These are phyloP conservation scores for Bradysia coprophila DNA, from an alignment of 1,140 invertebrate species.

Conservation along the genomic window DNA sequence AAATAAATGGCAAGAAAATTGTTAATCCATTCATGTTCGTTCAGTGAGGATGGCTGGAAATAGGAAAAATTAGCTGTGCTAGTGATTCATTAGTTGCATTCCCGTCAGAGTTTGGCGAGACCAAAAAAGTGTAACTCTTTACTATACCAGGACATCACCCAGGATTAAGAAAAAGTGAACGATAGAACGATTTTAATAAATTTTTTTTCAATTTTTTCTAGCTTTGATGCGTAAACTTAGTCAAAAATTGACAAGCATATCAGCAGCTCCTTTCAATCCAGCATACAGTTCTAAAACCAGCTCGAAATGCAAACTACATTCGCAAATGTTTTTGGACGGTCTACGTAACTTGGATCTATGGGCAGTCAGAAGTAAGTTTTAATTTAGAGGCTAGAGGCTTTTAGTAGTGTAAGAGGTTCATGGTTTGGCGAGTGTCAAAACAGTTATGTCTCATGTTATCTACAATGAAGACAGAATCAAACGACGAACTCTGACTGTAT, in stretches of 20 bases:
- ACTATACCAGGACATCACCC: no score
- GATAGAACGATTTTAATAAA: no score
- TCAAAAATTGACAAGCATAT: slow-evolving; percentile 11
- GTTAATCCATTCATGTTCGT: no score
- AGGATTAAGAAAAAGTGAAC: no score
- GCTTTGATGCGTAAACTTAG: slow-evolving; percentile 17
- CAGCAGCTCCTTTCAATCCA: slow-evolving; percentile 17
- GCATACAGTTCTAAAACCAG: slow-evolving; percentile 14
- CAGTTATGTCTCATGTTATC: neutral
- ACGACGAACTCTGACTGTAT: neutral
- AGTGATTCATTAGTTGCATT: no score
- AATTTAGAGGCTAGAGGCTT: no score
- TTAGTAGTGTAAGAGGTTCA: no score
- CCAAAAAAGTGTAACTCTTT: no score
- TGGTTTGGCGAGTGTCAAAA: neutral
- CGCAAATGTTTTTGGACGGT: slow-evolving; percentile 12
- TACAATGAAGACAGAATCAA: neutral
- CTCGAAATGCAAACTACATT: slow-evolving; percentile 13
- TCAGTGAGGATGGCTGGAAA: no score
- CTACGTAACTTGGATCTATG: slow-evolving; percentile 22
- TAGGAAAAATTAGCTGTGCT: no score
- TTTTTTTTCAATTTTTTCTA: slow-evolving; percentile 3
- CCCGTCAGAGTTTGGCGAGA: no score
- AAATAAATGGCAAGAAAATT: no score
- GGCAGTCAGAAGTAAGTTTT: slow-evolving; percentile 20